Percentiles rank a stretch among this genome's conserved stretches.
These are phyloP conservation scores for Hyaena hyaena DNA, from an alignment of 2,113 vertebrate species.

Conservation along the genomic window DNA sequence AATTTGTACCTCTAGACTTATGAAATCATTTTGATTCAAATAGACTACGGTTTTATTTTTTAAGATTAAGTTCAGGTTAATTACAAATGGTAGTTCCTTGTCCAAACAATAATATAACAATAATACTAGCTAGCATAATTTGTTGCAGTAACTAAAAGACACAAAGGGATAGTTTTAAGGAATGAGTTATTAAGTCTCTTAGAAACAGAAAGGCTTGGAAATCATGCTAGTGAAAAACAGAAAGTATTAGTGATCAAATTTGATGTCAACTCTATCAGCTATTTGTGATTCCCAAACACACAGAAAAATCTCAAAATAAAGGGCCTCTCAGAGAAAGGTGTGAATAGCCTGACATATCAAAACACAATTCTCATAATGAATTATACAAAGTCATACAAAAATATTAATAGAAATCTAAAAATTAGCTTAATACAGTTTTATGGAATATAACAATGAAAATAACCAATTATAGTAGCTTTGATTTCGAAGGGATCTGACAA, in stretches of 20 bases:
- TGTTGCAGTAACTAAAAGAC: not conserved
- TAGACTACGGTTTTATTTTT: not conserved
- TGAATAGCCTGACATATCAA: not conserved
- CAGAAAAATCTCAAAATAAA: not conserved
- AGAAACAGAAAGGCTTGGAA: not conserved
- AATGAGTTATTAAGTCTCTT: not conserved
- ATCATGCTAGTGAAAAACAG: not conserved
- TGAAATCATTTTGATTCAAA: slow-evolving; percentile 22
- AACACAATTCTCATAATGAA: not conserved
- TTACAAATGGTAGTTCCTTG: not conserved
- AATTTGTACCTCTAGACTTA: not conserved
- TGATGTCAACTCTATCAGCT: not conserved
- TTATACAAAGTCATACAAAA: not conserved
- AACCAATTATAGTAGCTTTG: not conserved
- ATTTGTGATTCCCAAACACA: not conserved
- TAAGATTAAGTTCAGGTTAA: not conserved
- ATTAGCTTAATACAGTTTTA: not conserved
- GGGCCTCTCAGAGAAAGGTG: not conserved
- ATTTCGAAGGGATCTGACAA: not conserved
- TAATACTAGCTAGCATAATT: not conserved
- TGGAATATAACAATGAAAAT: not conserved
- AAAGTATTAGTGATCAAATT: not conserved
- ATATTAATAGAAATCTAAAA: not conserved
- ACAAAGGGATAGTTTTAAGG: not conserved
- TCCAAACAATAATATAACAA: not conserved